Evolutionary conservation across 1,140 invertebrate species (phyloP).

Genomic region (Drosophila kohkoa): DNA sequence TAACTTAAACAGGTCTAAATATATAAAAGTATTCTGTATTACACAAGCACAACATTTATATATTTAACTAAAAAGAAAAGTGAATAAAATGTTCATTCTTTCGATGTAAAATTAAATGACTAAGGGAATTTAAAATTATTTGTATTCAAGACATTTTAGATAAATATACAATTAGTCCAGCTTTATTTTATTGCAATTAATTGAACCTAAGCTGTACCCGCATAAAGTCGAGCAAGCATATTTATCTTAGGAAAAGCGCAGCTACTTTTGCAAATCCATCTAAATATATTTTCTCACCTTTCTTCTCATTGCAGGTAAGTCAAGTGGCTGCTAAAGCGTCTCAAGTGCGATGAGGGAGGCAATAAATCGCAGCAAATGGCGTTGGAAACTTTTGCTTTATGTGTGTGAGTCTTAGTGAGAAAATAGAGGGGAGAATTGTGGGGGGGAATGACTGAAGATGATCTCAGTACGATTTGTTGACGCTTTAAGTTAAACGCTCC

Average conservation of each 20-base stretch:
- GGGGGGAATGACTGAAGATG: constrained; percentile 14
- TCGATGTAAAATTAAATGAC: too few species aligned
- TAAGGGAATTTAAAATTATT: too few species aligned
- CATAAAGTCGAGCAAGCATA: not conserved
- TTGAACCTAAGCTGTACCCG: not conserved
- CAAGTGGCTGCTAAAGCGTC: constrained; percentile 27
- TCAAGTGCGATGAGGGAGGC: constrained; percentile 25
- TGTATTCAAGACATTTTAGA: too few species aligned
- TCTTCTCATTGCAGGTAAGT: constrained; percentile 70
- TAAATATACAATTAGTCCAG: not conserved
- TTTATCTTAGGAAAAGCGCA: not conserved
- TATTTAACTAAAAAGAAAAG: too few species aligned
- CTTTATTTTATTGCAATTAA: not conserved
- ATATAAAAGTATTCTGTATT: too few species aligned
- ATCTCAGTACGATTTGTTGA: constrained; percentile 69
- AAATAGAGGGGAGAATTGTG: not conserved
- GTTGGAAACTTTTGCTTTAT: constrained; percentile 57
- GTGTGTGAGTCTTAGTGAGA: not conserved
- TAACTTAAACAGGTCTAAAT: too few species aligned
- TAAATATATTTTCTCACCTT: constrained; percentile 40
- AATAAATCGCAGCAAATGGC: constrained; percentile 76
- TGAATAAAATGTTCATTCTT: too few species aligned
- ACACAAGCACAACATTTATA: too few species aligned
- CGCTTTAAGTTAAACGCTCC: constrained; percentile 81
- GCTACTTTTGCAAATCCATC: constrained; percentile 36